Evolutionary conservation across 2,113 vertebrate genomes (phyloP).

Genomic region (Poecilia latipinna): DNA sequence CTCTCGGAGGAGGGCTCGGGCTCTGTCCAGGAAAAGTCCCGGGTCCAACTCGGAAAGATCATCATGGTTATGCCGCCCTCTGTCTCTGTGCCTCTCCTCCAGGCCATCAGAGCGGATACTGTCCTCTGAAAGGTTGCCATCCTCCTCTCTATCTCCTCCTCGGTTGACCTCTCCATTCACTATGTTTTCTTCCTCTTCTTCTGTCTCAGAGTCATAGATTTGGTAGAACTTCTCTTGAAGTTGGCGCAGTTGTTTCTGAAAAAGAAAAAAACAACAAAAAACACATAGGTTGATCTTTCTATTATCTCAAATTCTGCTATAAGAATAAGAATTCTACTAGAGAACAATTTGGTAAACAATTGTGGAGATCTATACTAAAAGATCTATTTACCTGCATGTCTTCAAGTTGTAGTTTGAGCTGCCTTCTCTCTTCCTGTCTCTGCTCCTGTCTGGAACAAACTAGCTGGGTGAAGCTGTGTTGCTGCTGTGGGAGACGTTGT

Average conservation of each 20-base stretch:
- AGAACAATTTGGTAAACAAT: background rate
- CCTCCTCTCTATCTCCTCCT: slow-evolving; percentile 85
- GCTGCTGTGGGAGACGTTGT: slow-evolving; percentile 98
- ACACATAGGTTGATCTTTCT: background rate
- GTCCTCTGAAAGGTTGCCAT: slow-evolving; percentile 96
- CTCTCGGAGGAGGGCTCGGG: slow-evolving; percentile 90
- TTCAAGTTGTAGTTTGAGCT: slow-evolving; percentile 98
- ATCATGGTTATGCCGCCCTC: slow-evolving; percentile 62
- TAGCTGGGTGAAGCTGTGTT: slow-evolving; percentile 98
- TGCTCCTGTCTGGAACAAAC: slow-evolving; percentile 95
- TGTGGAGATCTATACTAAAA: background rate
- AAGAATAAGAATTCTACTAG: background rate
- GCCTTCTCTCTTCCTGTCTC: slow-evolving; percentile 94
- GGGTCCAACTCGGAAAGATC: slow-evolving; percentile 95
- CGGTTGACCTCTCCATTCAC: slow-evolving; percentile 81
- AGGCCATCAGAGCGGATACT: slow-evolving; percentile 93
- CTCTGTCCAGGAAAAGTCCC: slow-evolving; percentile 92
- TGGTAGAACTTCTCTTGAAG: slow-evolving; percentile 99
- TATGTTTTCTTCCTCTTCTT: slow-evolving; percentile 92
- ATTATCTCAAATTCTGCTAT: background rate
- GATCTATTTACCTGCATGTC: slow-evolving; percentile 85
- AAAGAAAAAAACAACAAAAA: slow-evolving; percentile 13
- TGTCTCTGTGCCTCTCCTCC: slow-evolving; percentile 77
- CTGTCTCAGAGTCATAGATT: slow-evolving; percentile 98
- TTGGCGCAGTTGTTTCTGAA: slow-evolving; percentile 97